Conservation (phyloP, 2,888 invertebrate species). For the Thymelicus lineola region DNA sequence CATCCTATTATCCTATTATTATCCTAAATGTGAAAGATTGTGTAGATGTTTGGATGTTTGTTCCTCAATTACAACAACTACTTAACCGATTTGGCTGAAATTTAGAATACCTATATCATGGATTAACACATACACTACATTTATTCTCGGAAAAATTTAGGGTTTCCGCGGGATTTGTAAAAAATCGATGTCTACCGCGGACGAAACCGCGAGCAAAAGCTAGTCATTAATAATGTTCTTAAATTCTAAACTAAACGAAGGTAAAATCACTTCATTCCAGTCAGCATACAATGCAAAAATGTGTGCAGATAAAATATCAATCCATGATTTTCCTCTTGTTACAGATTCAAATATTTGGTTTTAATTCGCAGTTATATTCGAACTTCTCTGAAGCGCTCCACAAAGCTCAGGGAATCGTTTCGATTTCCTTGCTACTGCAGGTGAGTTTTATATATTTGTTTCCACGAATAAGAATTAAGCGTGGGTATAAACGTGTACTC, state of each 20-base stretch:
- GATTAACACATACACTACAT: too few species aligned
- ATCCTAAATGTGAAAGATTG: too few species aligned
- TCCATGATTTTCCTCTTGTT: constrained; percentile 66
- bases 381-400: constrained; percentile 98
- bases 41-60: too few species aligned
- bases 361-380: constrained; percentile 98
- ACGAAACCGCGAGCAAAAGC: too few species aligned
- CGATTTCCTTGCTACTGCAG: constrained; percentile 97
- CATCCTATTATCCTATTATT: too few species aligned
- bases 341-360: constrained; percentile 99
- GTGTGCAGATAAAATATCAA: constrained; percentile 29
- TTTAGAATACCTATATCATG: too few species aligned
- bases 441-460: constrained; percentile 79
- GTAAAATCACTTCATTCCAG: background rate
- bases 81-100: too few species aligned
- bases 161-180: too few species aligned
- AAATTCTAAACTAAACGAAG: background rate
- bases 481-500: too few species aligned
- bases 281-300: constrained; percentile 6
- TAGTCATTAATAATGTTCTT: background rate
- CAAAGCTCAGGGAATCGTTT: constrained; percentile 97
- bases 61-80: too few species aligned
- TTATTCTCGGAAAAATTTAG: too few species aligned
- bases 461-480: background rate
- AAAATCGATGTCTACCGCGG: too few species aligned